These are phyloP conservation scores for Hoplodrina blanda DNA, from an alignment of 2,888 invertebrate species.

Conservation along the genomic window DNA sequence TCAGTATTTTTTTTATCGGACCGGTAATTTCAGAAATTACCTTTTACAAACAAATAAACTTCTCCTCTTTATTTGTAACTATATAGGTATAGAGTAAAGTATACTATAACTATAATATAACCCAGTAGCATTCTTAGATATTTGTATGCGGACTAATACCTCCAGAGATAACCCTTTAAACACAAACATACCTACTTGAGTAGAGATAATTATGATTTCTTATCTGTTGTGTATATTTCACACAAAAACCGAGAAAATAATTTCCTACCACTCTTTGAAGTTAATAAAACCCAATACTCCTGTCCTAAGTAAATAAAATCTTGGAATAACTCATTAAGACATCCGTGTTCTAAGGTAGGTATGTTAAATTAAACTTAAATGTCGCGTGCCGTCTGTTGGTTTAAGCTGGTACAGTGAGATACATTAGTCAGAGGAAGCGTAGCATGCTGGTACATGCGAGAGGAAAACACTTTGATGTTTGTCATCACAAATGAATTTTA, in stretches of 20 bases:
- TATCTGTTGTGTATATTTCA: not conserved
- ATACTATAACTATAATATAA: too few species aligned
- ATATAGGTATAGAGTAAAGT: too few species aligned
- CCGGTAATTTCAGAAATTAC: too few species aligned
- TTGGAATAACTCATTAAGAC: constrained; percentile 66
- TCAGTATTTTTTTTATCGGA: too few species aligned
- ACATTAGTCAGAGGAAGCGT: constrained; percentile 74
- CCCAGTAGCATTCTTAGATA: too few species aligned
- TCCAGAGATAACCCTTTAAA: too few species aligned
- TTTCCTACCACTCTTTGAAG: constrained; percentile 23
- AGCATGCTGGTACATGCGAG: constrained; percentile 63
- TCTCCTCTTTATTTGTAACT: too few species aligned
- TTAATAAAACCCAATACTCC: constrained; percentile 19
- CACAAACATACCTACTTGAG: too few species aligned
- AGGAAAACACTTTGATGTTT: constrained; percentile 62
- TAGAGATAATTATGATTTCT: not conserved
- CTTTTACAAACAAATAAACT: too few species aligned
- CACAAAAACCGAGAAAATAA: not conserved
- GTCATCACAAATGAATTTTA: constrained; percentile 49
- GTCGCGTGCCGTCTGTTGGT: constrained; percentile 68
- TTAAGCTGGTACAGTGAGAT: constrained; percentile 43
- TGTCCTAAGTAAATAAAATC: constrained; percentile 43
- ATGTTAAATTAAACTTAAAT: constrained; percentile 72
- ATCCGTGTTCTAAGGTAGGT: constrained; percentile 64
- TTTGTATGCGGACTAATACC: too few species aligned